phyloP scores from a whole-genome alignment of 2,113 vertebrate species.

The Tetrao urogallus region DNA sequence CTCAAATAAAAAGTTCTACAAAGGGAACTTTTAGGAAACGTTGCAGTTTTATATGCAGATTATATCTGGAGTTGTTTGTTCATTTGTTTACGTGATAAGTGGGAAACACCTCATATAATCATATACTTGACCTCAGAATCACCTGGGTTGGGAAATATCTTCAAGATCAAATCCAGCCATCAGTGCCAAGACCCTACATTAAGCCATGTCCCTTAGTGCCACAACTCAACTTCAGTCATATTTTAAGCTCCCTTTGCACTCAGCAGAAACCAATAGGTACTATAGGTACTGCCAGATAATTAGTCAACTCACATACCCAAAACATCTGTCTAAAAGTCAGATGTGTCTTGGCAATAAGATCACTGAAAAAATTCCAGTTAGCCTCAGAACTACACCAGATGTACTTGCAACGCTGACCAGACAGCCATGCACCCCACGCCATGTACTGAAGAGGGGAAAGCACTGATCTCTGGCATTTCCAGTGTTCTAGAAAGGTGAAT shows the following conservation, averaged over 20 bases:
- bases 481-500: neutral
- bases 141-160: neutral
- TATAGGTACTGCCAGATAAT: neutral
- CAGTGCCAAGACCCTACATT: neutral
- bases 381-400: neutral
- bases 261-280: neutral
- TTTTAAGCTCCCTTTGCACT: neutral
- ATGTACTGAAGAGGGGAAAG: rapidly evolving
- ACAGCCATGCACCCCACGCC: rapidly evolving
- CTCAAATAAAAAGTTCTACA: neutral
- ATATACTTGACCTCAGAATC: neutral
- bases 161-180: neutral
- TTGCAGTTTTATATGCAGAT: neutral
- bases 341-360: neutral
- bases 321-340: neutral
- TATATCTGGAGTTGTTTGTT: neutral
- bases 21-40: neutral
- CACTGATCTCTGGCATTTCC: neutral
- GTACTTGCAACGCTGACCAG: rapidly evolving
- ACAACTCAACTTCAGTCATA: neutral
- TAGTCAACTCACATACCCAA: neutral
- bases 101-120: neutral
- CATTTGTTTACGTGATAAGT: neutral
- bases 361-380: neutral
- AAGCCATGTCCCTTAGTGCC: neutral